These are phyloP conservation scores for Pteropus rufus DNA, from an alignment of 2,797 vertebrate species.

Conservation along the genomic window DNA sequence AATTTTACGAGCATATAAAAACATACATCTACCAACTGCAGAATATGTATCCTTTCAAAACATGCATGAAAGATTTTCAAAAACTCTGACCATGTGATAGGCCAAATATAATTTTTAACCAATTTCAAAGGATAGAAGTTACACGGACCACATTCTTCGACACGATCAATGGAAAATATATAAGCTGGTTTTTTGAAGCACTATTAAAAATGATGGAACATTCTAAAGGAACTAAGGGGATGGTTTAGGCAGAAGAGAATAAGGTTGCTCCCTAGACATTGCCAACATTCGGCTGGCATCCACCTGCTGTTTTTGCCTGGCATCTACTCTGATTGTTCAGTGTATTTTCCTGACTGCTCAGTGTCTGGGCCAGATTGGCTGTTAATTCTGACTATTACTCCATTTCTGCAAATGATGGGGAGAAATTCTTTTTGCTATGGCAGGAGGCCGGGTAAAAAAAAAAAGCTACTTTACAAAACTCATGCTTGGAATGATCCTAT, in stretches of 20 bases:
- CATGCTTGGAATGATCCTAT: neutral
- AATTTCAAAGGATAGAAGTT: neutral
- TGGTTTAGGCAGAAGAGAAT: neutral
- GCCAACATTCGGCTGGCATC: neutral
- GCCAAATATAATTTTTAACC: neutral
- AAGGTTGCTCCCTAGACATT: neutral
- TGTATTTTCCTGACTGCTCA: neutral
- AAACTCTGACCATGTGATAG: neutral
- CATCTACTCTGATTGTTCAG: neutral
- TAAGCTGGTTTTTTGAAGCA: neutral
- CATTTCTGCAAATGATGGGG: neutral
- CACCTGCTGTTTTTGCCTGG: neutral
- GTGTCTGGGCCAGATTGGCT: neutral
- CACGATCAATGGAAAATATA: neutral
- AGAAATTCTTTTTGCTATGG: neutral
- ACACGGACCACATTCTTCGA: neutral
- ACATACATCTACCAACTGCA: neutral
- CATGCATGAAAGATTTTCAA: neutral
- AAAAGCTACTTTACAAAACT: neutral
- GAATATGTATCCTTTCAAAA: neutral
- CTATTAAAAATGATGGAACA: neutral
- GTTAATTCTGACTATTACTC: neutral
- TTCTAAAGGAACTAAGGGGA: neutral
- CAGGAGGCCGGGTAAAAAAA: neutral
- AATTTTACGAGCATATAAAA: neutral